These are phyloP conservation scores for Conger conger DNA, from an alignment of 2,113 vertebrate species.

Conservation along the genomic window DNA sequence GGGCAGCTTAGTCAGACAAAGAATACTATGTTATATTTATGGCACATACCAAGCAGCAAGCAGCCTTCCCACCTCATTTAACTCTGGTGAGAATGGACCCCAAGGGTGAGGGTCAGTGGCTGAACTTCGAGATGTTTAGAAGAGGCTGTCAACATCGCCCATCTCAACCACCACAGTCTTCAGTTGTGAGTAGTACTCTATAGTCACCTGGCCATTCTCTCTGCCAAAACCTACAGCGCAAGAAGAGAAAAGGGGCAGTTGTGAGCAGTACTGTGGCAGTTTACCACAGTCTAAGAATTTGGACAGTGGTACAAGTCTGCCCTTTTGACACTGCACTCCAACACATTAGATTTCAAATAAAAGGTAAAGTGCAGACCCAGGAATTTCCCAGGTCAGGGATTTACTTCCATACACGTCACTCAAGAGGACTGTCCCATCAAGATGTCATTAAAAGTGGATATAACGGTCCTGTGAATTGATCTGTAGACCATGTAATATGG, in stretches of 20 bases:
- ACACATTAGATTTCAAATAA: too few relatives aligned
- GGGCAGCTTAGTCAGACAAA: background rate
- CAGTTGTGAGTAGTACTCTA: conserved; percentile 90
- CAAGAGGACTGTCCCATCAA: too few relatives aligned
- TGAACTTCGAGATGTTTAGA: conserved; percentile 61
- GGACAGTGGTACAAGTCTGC: too few relatives aligned
- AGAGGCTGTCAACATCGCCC: conserved; percentile 83
- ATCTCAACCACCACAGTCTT: conserved; percentile 94
- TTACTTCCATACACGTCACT: too few relatives aligned
- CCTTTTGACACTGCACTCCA: too few relatives aligned
- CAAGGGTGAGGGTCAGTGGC: background rate
- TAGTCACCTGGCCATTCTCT: conserved; percentile 86
- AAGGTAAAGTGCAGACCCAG: too few relatives aligned
- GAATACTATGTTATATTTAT: background rate
- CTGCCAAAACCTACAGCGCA: conserved; percentile 83
- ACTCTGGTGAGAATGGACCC: background rate
- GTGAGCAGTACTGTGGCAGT: too few relatives aligned
- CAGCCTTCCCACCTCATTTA: background rate
- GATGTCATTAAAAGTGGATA: too few relatives aligned
- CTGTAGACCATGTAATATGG: too few relatives aligned
- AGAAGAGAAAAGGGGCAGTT: conserved; percentile 14
- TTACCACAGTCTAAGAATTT: too few relatives aligned
- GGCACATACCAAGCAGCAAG: background rate
- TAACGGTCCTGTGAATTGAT: too few relatives aligned
- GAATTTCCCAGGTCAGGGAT: too few relatives aligned